Conservation (phyloP, 53 echinoderm and acorn worm species). For the Apostichopus leukothele region DNA sequence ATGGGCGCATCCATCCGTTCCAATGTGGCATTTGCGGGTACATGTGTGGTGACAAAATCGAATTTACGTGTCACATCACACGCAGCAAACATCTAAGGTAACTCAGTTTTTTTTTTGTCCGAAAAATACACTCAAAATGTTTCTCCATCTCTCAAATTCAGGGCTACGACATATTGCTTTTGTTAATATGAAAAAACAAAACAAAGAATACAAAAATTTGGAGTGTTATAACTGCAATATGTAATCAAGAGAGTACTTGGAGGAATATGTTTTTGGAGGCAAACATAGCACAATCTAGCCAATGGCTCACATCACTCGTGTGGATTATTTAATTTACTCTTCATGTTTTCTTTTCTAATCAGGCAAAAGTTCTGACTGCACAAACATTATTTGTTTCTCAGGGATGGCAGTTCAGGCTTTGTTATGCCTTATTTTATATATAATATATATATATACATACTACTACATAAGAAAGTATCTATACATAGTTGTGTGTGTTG, state of each 20-base stretch:
- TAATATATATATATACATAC: constrained; percentile 16
- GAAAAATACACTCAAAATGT: constrained; percentile 17
- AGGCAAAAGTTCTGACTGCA: constrained; percentile 48
- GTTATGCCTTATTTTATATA: constrained; percentile 46
- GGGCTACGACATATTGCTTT: constrained; percentile 1
- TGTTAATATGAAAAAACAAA: neutral
- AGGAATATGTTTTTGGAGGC: constrained; percentile 10
- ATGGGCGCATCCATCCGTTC: constrained; percentile 85
- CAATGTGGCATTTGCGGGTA: constrained; percentile 98
- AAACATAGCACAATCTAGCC: constrained; percentile 31
- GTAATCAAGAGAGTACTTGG: constrained; percentile 12
- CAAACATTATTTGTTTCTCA: constrained; percentile 46
- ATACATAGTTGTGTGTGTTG: constrained; percentile 34
- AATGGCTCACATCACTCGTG: neutral
- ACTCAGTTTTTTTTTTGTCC: neutral
- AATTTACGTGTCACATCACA: constrained; percentile 98
- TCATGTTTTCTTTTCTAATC: constrained; percentile 41
- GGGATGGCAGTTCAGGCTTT: constrained; percentile 48
- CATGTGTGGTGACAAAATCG: constrained; percentile 91
- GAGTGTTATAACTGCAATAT: constrained; percentile 42
- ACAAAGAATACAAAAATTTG: neutral
- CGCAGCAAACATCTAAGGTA: constrained; percentile 92
- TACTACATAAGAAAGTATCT: constrained; percentile 29
- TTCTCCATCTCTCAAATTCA: constrained; percentile 5
- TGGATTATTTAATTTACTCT: constrained; percentile 24